These are phyloP conservation scores for Zosterops lateralis DNA, from an alignment of 2,113 vertebrate species.

Conservation along the genomic window DNA sequence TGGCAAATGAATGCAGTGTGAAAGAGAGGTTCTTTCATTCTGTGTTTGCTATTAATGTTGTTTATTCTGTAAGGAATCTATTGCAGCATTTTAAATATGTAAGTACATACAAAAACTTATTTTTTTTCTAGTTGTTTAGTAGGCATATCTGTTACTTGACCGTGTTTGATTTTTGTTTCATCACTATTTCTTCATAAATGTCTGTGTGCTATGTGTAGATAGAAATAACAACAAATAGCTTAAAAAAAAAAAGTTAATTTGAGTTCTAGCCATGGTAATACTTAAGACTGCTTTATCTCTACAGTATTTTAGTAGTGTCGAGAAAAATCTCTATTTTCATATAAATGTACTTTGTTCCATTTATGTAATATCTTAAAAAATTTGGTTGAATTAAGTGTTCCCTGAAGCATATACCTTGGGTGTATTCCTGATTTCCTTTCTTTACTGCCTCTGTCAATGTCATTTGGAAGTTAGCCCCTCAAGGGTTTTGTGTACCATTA, in stretches of 20 bases:
- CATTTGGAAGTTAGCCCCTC: not conserved
- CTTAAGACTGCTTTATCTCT: not conserved
- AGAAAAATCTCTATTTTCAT: not conserved
- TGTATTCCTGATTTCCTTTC: not conserved
- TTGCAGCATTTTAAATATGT: not conserved
- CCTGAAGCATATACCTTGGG: not conserved
- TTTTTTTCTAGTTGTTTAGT: not conserved
- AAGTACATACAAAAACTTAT: not conserved
- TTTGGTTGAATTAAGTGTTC: not conserved
- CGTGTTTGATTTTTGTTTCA: not conserved
- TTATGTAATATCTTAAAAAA: not conserved
- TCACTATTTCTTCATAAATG: not conserved
- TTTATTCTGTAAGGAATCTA: not conserved
- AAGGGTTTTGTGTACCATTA: not conserved
- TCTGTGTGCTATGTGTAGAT: not conserved
- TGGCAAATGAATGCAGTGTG: not conserved
- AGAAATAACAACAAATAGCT: not conserved
- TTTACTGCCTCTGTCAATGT: not conserved
- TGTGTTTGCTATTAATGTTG: not conserved
- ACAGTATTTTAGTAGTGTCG: not conserved
- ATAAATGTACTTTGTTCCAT: not conserved
- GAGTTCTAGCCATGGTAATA: not conserved
- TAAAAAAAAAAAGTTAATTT: not conserved
- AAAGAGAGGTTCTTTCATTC: not conserved
- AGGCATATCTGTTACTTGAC: not conserved